Evolutionary conservation across 2,797 vertebrate species (phyloP), one percentile per base, ranked within the genome.

Genomic region (Hoplostethus mediterraneus): DNA sequence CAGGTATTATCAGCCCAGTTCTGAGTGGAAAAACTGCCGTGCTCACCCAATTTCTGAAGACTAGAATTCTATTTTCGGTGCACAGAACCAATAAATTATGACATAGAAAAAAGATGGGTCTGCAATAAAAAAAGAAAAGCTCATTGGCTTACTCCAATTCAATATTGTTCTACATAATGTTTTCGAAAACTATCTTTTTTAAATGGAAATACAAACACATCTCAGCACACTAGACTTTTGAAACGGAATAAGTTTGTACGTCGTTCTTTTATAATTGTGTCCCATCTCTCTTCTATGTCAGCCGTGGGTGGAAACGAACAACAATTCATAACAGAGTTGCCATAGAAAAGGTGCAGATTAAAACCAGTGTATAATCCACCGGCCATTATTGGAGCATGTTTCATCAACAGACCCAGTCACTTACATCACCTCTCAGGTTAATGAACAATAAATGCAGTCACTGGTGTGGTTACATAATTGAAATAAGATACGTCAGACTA

Each of bases 401-500:
- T 45, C 11, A 38, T 28, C 17, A 71, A 51, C 1, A n/a, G 2
- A 3, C 40, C 2, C 33, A 4, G 4, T 52, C 14, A 17, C 14
- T 7, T 30, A 5, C 16, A n/a, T 25, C 3, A 53, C 12, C 31
- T 40, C 75, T 63, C 16, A 16, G 10, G 33, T 17, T 48, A 3
- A 51, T 17, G 14, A 51, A 65, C 13, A 59, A 33, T 47, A 31
- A 60, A 63, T 55, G 12, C 5, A 44, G 40, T 30, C 16, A 56
- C 0, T 0, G 5, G 14, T 45, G 21, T 40, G 36, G n/a, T 16
- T 73, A 53, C 4, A 0, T 14, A 36, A 33, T 10, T 48, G 14
- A 13, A 55, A 71, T 63, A 81, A 7, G 6, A 28, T 58, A 21
- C 16, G n/a, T 21, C 63, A 42, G 17, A 47, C 2, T 31, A 63